A percentile compares a stretch with the other conserved stretches of the same genome.
Evolutionary conservation across 53 echinoderm and acorn worm genomes (phyloP).

Genomic region (Astropecten irregularis): DNA sequence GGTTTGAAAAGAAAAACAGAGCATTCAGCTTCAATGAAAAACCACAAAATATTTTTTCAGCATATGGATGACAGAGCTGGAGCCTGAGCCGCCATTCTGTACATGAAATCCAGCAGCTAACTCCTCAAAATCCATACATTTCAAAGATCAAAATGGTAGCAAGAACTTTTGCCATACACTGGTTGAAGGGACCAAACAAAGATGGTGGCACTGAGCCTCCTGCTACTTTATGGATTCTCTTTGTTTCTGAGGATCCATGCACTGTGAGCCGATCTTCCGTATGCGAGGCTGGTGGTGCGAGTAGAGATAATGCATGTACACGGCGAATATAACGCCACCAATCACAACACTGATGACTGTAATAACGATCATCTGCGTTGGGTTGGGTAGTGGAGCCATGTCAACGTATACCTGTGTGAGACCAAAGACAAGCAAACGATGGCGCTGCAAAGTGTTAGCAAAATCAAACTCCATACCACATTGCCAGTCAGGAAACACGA

Average conservation of each 20-base stretch:
- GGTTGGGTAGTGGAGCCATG: slow-evolving; percentile 71
- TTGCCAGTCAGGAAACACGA: neutral
- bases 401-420: slow-evolving; percentile 41
- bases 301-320: slow-evolving; percentile 81
- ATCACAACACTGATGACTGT: slow-evolving; percentile 76
- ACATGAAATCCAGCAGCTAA: too few relatives aligned
- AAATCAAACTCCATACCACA: neutral
- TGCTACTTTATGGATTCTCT: slow-evolving; percentile 9
- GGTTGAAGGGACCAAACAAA: neutral
- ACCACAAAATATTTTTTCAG: too few relatives aligned
- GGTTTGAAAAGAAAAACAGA: too few relatives aligned
- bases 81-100: too few relatives aligned
- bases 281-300: slow-evolving; percentile 43
- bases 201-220: neutral
- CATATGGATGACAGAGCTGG: too few relatives aligned
- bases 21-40: too few relatives aligned
- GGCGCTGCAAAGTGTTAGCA: too few relatives aligned
- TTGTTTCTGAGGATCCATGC: slow-evolving; percentile 45
- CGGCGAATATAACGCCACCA: slow-evolving; percentile 76
- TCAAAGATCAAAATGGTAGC: too few relatives aligned
- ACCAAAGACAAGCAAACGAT: neutral
- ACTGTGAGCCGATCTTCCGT: slow-evolving; percentile 47
- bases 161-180: too few relatives aligned
- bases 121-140: too few relatives aligned
- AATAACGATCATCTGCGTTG: slow-evolving; percentile 90